Percentiles rank a stretch among this genome's conserved stretches.
Conservation (phyloP, 2,888 invertebrate species). For the Athetis lepigone region DNA sequence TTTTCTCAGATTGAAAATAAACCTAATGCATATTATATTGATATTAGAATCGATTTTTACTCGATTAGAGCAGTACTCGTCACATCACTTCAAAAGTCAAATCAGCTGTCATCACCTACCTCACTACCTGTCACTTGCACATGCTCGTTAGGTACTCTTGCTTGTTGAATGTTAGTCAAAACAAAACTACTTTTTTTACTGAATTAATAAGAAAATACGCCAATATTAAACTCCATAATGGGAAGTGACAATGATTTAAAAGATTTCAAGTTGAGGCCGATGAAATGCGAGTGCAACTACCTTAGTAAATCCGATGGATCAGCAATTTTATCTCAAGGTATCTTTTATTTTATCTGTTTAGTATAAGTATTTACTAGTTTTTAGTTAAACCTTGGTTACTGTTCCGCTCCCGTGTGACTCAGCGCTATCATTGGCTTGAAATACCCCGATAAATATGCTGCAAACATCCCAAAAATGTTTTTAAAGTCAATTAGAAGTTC, state of each 20-base stretch:
- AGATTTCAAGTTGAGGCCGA: conserved; percentile 82
- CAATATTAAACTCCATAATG: conserved; percentile 65
- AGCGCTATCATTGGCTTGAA: no score
- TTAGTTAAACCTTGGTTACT: not conserved
- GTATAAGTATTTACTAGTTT: not conserved
- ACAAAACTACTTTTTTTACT: conserved; percentile 32
- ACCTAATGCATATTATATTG: no score
- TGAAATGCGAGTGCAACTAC: conserved; percentile 93
- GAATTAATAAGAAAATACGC: not conserved
- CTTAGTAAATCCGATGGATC: conserved; percentile 95
- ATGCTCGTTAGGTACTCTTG: not conserved
- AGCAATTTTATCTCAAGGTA: conserved; percentile 94
- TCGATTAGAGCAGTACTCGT: no score
- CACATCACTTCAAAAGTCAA: no score
- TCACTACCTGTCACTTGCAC: conserved; percentile 21
- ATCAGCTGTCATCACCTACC: no score
- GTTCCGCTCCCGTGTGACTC: no score
- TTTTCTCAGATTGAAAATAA: no score
- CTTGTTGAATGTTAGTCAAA: not conserved
- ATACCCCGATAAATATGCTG: no score
- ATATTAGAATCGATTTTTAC: no score
- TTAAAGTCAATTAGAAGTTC: no score
- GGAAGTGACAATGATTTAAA: conserved; percentile 69
- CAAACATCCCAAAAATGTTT: no score
- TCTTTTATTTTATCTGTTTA: not conserved